Conservation (phyloP, 1,140 invertebrate species). For the Nylanderia fulva region DNA sequence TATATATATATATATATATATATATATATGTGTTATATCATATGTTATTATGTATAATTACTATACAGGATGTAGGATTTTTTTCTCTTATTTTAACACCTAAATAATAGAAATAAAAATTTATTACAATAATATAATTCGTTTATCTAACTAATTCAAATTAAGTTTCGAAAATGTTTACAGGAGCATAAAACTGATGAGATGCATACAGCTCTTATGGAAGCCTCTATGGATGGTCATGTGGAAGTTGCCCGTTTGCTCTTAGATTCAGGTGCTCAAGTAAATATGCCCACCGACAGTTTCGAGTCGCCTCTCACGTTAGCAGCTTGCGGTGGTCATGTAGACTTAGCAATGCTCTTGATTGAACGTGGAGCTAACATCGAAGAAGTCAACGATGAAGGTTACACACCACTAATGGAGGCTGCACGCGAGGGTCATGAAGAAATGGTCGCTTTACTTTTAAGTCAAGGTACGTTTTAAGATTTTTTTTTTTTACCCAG, state of each 20-base stretch:
- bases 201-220: slow-evolving; percentile 99
- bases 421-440: slow-evolving; percentile 99
- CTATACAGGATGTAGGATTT: too few species aligned
- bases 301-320: slow-evolving; percentile 99
- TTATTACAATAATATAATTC: too few species aligned
- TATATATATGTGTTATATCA: too few species aligned
- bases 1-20: too few species aligned
- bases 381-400: slow-evolving; percentile 99
- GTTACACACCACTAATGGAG: slow-evolving; percentile 99
- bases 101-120: too few species aligned
- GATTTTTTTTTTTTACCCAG: too few species aligned
- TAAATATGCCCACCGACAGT: slow-evolving; percentile 99
- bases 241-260: slow-evolving; percentile 97
- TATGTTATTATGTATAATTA: too few species aligned
- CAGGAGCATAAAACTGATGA: slow-evolving; percentile 99
- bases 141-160: neutral
- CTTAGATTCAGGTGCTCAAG: slow-evolving; percentile 98
- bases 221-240: slow-evolving; percentile 99
- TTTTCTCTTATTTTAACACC: too few species aligned
- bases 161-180: slow-evolving; percentile 28
- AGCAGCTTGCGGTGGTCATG: slow-evolving; percentile 99
- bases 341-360: slow-evolving; percentile 97
- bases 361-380: slow-evolving; percentile 99
- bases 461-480: slow-evolving; percentile 97
- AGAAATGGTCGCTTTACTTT: slow-evolving; percentile 97